Base-by-base conservation (phyloP, 1,140 invertebrate species). In the Drosophila virilis region DNA sequence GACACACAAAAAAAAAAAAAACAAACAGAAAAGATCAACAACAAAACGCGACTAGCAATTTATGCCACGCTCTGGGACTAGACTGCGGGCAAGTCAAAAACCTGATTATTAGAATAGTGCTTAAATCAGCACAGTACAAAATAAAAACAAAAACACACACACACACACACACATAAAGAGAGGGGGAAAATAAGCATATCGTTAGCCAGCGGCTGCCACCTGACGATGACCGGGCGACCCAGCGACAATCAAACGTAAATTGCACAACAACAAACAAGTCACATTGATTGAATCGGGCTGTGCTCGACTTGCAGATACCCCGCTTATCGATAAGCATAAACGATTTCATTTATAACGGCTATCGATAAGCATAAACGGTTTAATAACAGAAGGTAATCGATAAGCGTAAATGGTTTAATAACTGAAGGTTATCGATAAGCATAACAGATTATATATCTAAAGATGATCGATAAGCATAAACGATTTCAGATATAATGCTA, bases 21-120 rank as follows among this genome's bases (percentile, higher is more conserved):
- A 52, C 13, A 59, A 50, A 46, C 50, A 59, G 3, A 52, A 8
- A 46, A 61, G n/a, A 35, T 35, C 15, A 61, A 61, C 32, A 22
- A 45, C 43, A 61, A 33, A 59, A 52, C 46, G 54, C 67, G 45
- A 54, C n/a, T 13, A 69, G 42, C 58, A 64, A 64, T 75, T 69
- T 65, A 59, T 75, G 68, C 61, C 67, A 58, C 55, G 43, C 42
- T 65, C 59, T 45, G 69, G n/a, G 28, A 58, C 48, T 57, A 70
- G 15, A 32, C 60, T n/a, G 33, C 37, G 32, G 45, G 38, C 77
- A 46, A 50, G 84, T 62, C 60, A 28, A 85, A 92, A 90, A 79
- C 81, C 74, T 75, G 79, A 84, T 81, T 78, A 69, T 59, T 77
- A 67, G 57, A 89, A 85, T 66, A 83, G 69, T 75, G 33, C 57